Evolutionary conservation across 2,113 vertebrate species (phyloP), one percentile per base, ranked within the genome.

Genomic region (Coryphaenoides rupestris): DNA sequence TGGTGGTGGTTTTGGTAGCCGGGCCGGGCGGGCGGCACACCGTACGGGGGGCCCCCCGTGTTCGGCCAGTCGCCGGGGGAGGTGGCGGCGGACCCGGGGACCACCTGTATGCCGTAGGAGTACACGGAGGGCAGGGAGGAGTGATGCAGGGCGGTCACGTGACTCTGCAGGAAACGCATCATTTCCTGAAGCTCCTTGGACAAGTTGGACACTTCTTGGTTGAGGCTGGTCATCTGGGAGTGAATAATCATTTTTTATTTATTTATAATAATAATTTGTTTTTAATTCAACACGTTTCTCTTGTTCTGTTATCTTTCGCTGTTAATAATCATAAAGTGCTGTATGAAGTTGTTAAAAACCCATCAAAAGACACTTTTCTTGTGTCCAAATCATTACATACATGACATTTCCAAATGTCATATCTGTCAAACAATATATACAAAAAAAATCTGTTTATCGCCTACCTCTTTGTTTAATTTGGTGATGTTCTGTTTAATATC

Each of bases 401-500:
- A n/a, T 50, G 15, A 50, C 47, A 50, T 50, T 50, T 50, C 9
- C 33, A 40, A 40, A 40, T 40, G 13, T 40, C 33, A 40, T 13
- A 40, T 7, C 33, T 50, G 40, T 49, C 15, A 17, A 49, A 14
- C 3, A 49, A 50, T 50, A 16, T 50, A 6, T 58, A 17, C 57
- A 4, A 50, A 63, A 5, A 10, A 58, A 16, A 23, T 26, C 16
- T 5, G 12, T 26, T 56, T 1, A 28, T 14, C 49, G 26, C 52
- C 3, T 83, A 91, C 96, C 95, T 98, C 95, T 78, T 92, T 90
- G 88, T 92, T 96, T 67, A 98, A 85, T 70, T 88, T 88, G 84
- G 83, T 83, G 77, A 98, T 88, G 74, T 88, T 93, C 65, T 93
- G 91, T 79, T 92, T 93, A 26, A 95, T 90, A 75, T 94, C 93